Evolutionary conservation across 1,140 invertebrate genomes (phyloP).

Genomic region (Coenobita brevimanus): DNA sequence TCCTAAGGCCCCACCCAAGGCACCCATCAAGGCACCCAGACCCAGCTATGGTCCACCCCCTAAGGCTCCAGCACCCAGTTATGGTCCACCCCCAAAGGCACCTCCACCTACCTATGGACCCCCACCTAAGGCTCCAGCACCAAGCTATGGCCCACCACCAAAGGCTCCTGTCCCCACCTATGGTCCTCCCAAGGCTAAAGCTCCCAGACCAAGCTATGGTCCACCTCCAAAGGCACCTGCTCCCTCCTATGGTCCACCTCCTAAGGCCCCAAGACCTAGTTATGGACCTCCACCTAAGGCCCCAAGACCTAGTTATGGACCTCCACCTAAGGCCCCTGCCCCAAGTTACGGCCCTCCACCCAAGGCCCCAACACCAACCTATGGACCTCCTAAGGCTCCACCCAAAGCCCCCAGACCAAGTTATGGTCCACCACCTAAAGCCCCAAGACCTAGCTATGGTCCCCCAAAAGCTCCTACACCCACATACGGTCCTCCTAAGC

Average conservation of each 20-base stretch:
- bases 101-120: constrained; percentile 52
- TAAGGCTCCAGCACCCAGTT: constrained; percentile 34
- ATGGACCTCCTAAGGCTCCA: constrained; percentile 20
- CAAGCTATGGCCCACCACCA: constrained; percentile 58
- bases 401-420: constrained; percentile 55
- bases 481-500: constrained; percentile 30
- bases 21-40: constrained; percentile 58
- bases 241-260: constrained; percentile 53
- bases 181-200: constrained; percentile 58
- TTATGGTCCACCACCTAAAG: constrained; percentile 58
- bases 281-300: constrained; percentile 56
- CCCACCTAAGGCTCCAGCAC: constrained; percentile 45
- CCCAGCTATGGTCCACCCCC: constrained; percentile 63
- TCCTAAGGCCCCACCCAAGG: constrained; percentile 50
- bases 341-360: constrained; percentile 58
- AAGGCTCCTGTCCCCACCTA: constrained; percentile 61
- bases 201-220: constrained; percentile 63
- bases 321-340: constrained; percentile 56
- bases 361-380: constrained; percentile 48
- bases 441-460: constrained; percentile 63
- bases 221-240: constrained; percentile 58
- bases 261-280: constrained; percentile 38
- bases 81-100: constrained; percentile 51
- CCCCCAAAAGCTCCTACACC: constrained; percentile 34
- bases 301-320: constrained; percentile 41